These are phyloP conservation scores for Steatocranus sp. DNA, from an alignment of 2,797 vertebrate species.

Conservation along the genomic window DNA sequence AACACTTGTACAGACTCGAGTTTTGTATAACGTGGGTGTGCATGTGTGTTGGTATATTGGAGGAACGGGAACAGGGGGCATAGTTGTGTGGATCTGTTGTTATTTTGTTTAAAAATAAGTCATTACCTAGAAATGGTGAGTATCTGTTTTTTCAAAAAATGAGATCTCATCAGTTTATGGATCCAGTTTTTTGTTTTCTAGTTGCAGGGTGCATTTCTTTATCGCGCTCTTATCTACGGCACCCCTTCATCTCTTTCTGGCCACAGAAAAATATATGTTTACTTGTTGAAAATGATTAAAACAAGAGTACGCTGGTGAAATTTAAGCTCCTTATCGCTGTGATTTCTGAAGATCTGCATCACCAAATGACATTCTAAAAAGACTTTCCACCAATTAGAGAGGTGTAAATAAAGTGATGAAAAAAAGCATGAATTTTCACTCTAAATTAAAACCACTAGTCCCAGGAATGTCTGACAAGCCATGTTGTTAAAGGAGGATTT, in stretches of 20 bases:
- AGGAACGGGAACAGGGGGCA: background rate
- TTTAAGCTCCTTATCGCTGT: background rate
- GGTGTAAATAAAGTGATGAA: conserved; percentile 27
- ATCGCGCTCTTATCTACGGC: background rate
- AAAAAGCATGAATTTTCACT: background rate
- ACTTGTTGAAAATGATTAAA: background rate
- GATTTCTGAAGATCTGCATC: background rate
- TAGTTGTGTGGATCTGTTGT: background rate
- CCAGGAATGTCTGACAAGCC: conserved; percentile 12
- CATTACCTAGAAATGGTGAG: background rate
- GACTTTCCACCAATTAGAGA: background rate
- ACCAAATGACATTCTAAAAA: background rate
- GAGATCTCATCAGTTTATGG: background rate
- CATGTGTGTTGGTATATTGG: background rate
- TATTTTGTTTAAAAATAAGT: background rate
- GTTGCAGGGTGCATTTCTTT: background rate
- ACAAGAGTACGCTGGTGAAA: background rate
- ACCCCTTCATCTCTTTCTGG: background rate
- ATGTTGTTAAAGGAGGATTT: conserved; percentile 23
- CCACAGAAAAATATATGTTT: background rate
- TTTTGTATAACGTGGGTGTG: background rate
- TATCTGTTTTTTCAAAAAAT: background rate
- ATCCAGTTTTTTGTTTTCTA: background rate
- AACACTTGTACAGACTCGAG: background rate
- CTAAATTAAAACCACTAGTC: background rate